These are phyloP conservation scores for Eolophus roseicapilla DNA, from an alignment of 2,113 vertebrate genomes.

Conservation along the genomic window DNA sequence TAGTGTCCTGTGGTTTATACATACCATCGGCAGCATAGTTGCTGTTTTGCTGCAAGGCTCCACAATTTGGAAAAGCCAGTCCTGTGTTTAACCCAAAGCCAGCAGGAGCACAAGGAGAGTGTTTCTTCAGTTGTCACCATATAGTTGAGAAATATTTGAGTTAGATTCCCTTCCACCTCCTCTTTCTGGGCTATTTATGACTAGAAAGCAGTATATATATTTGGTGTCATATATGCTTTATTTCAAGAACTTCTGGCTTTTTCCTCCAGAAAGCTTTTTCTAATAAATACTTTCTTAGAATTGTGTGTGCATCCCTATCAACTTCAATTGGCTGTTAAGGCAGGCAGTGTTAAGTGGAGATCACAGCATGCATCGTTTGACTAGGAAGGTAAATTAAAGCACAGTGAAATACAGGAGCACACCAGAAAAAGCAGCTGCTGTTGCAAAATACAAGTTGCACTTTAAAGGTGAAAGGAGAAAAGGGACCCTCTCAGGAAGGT, in stretches of 20 bases:
- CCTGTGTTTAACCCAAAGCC: conserved; percentile 11
- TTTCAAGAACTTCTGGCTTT: neutral
- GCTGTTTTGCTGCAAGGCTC: conserved; percentile 48
- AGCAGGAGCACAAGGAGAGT: conserved; percentile 10
- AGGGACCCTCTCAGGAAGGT: neutral
- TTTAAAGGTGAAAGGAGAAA: neutral
- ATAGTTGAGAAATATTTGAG: neutral
- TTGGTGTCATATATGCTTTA: neutral
- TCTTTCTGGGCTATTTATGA: neutral
- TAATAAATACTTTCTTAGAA: neutral
- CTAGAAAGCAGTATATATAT: neutral
- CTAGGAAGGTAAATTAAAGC: neutral
- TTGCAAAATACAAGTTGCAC: neutral
- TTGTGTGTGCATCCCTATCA: accelerated
- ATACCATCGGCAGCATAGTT: conserved; percentile 49
- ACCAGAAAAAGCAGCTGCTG: neutral
- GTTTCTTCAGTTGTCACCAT: neutral
- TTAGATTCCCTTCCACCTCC: neutral
- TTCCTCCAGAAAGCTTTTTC: neutral
- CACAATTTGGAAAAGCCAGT: conserved; percentile 20
- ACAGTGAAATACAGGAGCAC: neutral
- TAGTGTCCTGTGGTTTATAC: conserved; percentile 52
- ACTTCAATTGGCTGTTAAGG: neutral
- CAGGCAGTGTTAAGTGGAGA: neutral
- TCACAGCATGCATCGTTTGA: accelerated